Percentiles rank a stretch among this genome's conserved stretches.
Evolutionary conservation across 2,888 invertebrate species (phyloP).

Genomic region (Cabera pusaria): DNA sequence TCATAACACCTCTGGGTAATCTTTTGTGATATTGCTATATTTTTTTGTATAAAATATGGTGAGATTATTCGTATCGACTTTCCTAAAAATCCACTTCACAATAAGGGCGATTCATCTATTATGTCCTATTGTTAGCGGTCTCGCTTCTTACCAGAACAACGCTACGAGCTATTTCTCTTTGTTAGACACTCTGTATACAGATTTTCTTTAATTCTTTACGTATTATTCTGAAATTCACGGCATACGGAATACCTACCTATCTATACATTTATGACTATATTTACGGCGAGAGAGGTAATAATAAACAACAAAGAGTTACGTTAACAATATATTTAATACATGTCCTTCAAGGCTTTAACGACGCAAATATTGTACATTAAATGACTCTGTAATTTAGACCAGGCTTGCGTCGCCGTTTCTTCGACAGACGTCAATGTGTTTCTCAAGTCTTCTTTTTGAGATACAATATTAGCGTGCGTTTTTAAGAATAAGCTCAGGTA

Average conservation of each 20-base stretch:
- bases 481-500: slow-evolving; percentile 95
- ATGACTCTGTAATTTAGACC: slow-evolving; percentile 87
- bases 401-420: slow-evolving; percentile 83
- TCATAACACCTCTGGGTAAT: slow-evolving; percentile 29
- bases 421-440: slow-evolving; percentile 82
- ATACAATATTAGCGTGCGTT: slow-evolving; percentile 86
- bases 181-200: slow-evolving; percentile 32
- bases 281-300: slow-evolving; percentile 5
- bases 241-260: too few relatives aligned
- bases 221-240: too few relatives aligned
- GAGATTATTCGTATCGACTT: slow-evolving; percentile 50
- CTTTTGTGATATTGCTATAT: slow-evolving; percentile 24
- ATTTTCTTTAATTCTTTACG: slow-evolving; percentile 31
- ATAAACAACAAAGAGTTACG: slow-evolving; percentile 23
- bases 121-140: slow-evolving; percentile 52
- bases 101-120: slow-evolving; percentile 59
- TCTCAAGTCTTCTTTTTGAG: slow-evolving; percentile 79
- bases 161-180: slow-evolving; percentile 41
- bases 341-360: slow-evolving; percentile 88
- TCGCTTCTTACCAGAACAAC: slow-evolving; percentile 35
- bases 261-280: too few relatives aligned
- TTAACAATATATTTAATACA: slow-evolving; percentile 52
- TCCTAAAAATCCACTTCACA: slow-evolving; percentile 53
- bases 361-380: slow-evolving; percentile 90
- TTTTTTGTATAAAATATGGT: slow-evolving; percentile 32